Evolutionary conservation across 2,797 vertebrate species (phyloP).

Genomic region (Gephyroberyx darwinii): DNA sequence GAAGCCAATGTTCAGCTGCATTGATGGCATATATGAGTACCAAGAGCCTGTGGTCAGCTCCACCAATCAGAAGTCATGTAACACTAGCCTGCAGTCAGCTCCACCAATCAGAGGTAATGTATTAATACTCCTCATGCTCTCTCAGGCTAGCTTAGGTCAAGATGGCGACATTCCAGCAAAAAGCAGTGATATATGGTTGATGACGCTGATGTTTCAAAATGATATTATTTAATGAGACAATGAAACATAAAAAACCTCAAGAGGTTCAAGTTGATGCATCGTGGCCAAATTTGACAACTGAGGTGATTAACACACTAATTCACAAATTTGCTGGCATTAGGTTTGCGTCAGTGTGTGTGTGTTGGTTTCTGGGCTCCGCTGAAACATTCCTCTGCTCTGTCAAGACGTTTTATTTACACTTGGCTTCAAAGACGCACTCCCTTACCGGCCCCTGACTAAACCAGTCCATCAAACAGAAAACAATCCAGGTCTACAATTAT

Average conservation of each 20-base stretch:
- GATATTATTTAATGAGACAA: slow-evolving; percentile 38
- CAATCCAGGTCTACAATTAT: slow-evolving; percentile 44
- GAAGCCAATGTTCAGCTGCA: background rate
- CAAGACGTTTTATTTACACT: slow-evolving; percentile 48
- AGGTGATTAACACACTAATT: slow-evolving; percentile 36
- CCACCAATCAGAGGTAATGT: slow-evolving; percentile 25
- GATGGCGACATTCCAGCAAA: slow-evolving; percentile 19
- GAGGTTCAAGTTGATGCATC: slow-evolving; percentile 32
- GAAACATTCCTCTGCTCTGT: slow-evolving; percentile 46
- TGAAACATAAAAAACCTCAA: slow-evolving; percentile 54
- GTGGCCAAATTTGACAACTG: slow-evolving; percentile 39
- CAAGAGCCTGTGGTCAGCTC: too few species aligned
- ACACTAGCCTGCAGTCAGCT: slow-evolving; percentile 3
- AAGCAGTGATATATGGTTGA: slow-evolving; percentile 24
- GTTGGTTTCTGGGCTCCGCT: slow-evolving; percentile 40
- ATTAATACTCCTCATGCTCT: slow-evolving; percentile 22
- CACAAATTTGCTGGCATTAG: slow-evolving; percentile 40
- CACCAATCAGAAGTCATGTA: too few species aligned
- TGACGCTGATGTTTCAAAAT: slow-evolving; percentile 33
- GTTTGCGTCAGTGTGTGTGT: slow-evolving; percentile 30
- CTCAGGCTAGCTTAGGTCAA: slow-evolving; percentile 40
- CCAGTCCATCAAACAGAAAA: slow-evolving; percentile 61
- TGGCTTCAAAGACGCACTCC: slow-evolving; percentile 45
- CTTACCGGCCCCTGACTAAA: slow-evolving; percentile 42
- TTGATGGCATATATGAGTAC: too few species aligned